Evolutionary conservation across 1,140 invertebrate genomes (phyloP).

Genomic region (Pseudomyrmex concolor): DNA sequence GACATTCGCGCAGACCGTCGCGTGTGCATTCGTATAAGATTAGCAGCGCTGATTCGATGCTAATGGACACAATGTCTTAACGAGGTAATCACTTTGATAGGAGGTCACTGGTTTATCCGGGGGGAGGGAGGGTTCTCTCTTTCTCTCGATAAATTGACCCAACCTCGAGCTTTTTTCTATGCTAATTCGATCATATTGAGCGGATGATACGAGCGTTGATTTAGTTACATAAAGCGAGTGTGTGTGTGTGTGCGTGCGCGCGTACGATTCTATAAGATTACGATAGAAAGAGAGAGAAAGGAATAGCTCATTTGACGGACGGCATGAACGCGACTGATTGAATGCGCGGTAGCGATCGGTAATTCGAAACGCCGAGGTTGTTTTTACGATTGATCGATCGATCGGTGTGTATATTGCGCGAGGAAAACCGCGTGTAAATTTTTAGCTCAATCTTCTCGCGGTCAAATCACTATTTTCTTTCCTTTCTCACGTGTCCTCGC

Average conservation of each 20-base stretch:
- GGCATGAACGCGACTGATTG: background rate
- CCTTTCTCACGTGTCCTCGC: no score
- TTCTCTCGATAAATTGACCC: slow-evolving; percentile 64
- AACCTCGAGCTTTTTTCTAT: slow-evolving; percentile 64
- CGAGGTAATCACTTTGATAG: slow-evolving; percentile 81
- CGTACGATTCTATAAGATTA: slow-evolving; percentile 4
- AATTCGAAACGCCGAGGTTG: background rate
- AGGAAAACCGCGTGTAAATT: no score
- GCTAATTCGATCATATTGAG: slow-evolving; percentile 28
- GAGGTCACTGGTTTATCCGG: slow-evolving; percentile 65
- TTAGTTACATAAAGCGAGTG: slow-evolving; percentile 29
- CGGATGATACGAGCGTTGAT: slow-evolving; percentile 24
- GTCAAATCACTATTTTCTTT: no score
- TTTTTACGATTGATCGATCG: no score
- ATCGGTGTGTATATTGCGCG: no score
- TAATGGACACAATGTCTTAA: slow-evolving; percentile 79
- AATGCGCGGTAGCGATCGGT: background rate
- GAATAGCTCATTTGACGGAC: no score
- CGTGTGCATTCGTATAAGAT: slow-evolving; percentile 64
- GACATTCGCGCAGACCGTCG: background rate
- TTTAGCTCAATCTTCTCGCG: no score
- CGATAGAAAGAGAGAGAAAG: background rate
- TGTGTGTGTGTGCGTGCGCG: background rate
- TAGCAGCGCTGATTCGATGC: slow-evolving; percentile 70
- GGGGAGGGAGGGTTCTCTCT: slow-evolving; percentile 28